These are phyloP conservation scores for Atethmia centrago DNA, from an alignment of 2,888 invertebrate genomes.

Conservation along the genomic window DNA sequence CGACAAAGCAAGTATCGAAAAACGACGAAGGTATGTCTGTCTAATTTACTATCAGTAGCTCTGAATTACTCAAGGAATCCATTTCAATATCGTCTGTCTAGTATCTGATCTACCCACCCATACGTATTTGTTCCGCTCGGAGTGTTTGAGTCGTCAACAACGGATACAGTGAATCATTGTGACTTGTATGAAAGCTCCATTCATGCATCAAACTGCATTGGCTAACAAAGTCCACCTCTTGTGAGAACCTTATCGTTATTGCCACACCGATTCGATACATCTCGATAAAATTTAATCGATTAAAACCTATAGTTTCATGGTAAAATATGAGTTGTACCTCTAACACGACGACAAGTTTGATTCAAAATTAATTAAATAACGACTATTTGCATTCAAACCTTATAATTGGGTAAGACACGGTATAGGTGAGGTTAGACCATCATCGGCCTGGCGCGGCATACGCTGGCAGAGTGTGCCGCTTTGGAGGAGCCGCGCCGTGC, in stretches of 20 bases:
- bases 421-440: too few species aligned
- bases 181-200: conserved; percentile 11
- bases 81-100: conserved; percentile 8
- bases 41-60: not conserved
- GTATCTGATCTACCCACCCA: not conserved
- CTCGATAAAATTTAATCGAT: not conserved
- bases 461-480: too few species aligned
- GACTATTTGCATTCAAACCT: not conserved
- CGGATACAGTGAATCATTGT: conserved; percentile 4
- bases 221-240: conserved; percentile 6
- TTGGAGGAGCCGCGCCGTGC: too few species aligned
- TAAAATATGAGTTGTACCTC: not conserved
- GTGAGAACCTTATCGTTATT: not conserved
- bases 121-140: conserved; percentile 20
- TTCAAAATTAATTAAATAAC: not conserved
- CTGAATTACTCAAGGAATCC: not conserved
- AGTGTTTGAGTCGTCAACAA: conserved; percentile 18
- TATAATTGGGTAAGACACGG: not conserved
- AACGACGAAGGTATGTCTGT: not conserved
- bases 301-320: not conserved
- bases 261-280: not conserved
- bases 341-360: not conserved
- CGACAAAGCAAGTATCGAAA: not conserved
- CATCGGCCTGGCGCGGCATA: too few species aligned
- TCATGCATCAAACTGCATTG: conserved; percentile 11